phyloP scores from a whole-genome alignment of 2,113 vertebrate species.

The Ciconia stormi region DNA sequence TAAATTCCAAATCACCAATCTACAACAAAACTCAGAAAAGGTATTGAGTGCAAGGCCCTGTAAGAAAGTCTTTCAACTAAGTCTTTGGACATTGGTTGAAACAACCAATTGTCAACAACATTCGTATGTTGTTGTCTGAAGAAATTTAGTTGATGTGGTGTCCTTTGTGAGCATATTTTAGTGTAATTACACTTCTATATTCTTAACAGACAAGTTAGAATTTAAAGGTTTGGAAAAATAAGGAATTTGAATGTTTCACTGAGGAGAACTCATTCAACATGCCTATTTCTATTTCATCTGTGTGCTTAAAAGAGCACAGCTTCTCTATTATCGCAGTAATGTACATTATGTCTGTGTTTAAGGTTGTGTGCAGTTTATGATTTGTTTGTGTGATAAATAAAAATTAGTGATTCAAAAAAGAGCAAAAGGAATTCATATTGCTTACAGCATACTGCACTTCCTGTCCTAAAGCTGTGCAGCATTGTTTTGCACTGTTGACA shows the following conservation, averaged over 20 bases:
- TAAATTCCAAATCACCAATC: neutral
- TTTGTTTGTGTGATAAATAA: conserved; percentile 25
- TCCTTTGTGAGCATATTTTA: neutral
- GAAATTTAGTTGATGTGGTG: neutral
- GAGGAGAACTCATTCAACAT: neutral
- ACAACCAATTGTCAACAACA: no score
- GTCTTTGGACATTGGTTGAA: neutral
- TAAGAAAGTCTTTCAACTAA: neutral
- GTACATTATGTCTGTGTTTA: neutral
- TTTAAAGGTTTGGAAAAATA: conserved; percentile 18
- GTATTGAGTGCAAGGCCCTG: neutral
- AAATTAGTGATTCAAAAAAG: conserved; percentile 24
- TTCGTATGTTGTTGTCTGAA: conserved; percentile 19
- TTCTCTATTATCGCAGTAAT: neutral
- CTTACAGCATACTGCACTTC: neutral
- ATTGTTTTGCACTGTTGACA: neutral
- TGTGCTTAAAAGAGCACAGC: neutral
- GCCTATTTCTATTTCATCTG: neutral
- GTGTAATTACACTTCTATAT: conserved; percentile 8
- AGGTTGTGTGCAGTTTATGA: neutral
- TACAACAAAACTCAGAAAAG: neutral
- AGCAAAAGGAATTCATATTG: conserved; percentile 10
- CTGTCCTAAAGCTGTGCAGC: neutral
- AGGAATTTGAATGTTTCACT: neutral
- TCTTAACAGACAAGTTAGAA: conserved; percentile 1